These are phyloP conservation scores for Tetraodon nigroviridis DNA, from an alignment of 2,113 vertebrate genomes.

Conservation along the genomic window DNA sequence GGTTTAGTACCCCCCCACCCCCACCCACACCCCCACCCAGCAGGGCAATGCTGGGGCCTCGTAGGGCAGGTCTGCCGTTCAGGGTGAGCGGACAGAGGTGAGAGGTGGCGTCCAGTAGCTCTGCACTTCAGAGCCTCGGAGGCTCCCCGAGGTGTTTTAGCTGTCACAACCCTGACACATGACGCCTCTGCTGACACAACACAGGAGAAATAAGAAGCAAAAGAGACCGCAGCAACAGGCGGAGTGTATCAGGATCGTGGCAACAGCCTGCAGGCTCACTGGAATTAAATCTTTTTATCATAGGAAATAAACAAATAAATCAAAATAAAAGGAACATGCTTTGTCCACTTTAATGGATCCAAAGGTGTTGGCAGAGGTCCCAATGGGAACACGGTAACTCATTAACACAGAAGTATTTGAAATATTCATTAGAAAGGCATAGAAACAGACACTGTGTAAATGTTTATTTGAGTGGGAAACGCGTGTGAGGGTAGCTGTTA, in stretches of 20 bases:
- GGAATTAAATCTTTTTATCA: conserved; percentile 12
- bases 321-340: no score
- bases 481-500: conserved; percentile 8
- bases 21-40: not conserved
- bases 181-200: conserved; percentile 10
- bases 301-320: not conserved
- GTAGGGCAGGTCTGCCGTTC: no score
- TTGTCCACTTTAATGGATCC: no score
- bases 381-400: not conserved
- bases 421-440: no score
- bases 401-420: no score
- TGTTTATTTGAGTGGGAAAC: no score
- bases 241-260: conserved; percentile 14
- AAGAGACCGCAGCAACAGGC: conserved; percentile 1
- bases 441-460: no score
- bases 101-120: not conserved
- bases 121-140: not conserved
- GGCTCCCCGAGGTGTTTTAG: conserved; percentile 13
- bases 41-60: conserved; percentile 4
- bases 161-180: not conserved
- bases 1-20: conserved; percentile 26
- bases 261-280: conserved; percentile 10
- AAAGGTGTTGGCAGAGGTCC: not conserved
- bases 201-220: conserved; percentile 10
- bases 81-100: not conserved